These are phyloP conservation scores for Sciurus carolinensis DNA, from an alignment of 2,797 vertebrate genomes.

Conservation along the genomic window DNA sequence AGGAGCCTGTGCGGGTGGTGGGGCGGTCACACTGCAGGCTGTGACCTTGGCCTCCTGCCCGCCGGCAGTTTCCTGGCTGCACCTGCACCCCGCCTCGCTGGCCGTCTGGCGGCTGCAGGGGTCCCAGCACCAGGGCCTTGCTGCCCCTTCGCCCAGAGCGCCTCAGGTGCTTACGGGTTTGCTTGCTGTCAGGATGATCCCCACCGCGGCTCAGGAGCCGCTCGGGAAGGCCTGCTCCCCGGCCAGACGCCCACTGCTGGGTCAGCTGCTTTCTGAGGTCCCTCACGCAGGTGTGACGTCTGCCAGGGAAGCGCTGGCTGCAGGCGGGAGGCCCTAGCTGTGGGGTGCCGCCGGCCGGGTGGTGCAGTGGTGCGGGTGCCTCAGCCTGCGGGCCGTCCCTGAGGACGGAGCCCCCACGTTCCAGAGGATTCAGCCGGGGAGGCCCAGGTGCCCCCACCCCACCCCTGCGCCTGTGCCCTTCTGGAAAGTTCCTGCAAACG, in stretches of 20 bases:
- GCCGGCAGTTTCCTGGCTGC: too few species aligned
- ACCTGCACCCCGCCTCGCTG: too few species aligned
- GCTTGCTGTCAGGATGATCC: neutral
- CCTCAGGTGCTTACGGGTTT: neutral
- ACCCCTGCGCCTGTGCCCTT: neutral
- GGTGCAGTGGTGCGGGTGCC: neutral
- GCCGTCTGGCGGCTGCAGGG: too few species aligned
- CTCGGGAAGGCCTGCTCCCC: neutral
- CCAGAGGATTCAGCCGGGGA: neutral
- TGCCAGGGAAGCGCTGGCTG: too few species aligned
- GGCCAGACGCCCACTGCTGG: too few species aligned
- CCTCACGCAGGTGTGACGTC: too few species aligned
- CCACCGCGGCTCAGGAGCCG: neutral
- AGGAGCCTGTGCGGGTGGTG: too few species aligned
- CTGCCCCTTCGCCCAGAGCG: rapidly evolving
- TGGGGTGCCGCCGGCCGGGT: neutral
- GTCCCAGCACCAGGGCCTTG: rapidly evolving
- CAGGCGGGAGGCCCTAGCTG: too few species aligned
- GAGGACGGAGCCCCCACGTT: rapidly evolving
- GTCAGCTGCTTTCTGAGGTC: too few species aligned
- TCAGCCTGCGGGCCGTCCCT: neutral
- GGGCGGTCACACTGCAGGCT: too few species aligned
- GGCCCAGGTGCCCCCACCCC: neutral
- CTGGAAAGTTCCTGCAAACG: constrained; percentile 22
- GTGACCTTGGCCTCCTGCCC: too few species aligned